A percentile compares a stretch with the other conserved stretches of the same genome.
Evolutionary conservation across 2,113 vertebrate species (phyloP).

Genomic region (Pycnonotus jocosus): DNA sequence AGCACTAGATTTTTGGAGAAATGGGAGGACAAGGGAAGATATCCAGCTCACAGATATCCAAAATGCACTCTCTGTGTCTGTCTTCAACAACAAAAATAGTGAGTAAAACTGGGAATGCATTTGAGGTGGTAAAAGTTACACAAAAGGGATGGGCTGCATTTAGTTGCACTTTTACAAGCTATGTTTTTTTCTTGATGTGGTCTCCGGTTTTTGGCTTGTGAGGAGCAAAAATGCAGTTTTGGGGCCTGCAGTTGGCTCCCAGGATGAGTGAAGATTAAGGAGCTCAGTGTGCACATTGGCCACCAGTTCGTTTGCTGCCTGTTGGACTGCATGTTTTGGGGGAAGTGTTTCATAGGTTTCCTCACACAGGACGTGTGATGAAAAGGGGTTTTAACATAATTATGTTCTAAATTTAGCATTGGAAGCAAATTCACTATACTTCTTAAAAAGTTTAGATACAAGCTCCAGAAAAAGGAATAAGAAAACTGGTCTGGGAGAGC

Average conservation of each 20-base stretch:
- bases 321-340: neutral
- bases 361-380: neutral
- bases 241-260: neutral
- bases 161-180: neutral
- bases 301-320: neutral
- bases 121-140: neutral
- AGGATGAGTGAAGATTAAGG: neutral
- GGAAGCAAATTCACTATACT: neutral
- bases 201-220: neutral
- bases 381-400: neutral
- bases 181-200: neutral
- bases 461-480: neutral
- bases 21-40: constrained; percentile 79
- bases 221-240: neutral
- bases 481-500: neutral
- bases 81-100: constrained; percentile 94
- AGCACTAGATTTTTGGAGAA: constrained; percentile 86
- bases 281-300: neutral
- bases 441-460: neutral
- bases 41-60: constrained; percentile 85
- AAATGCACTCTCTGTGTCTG: constrained; percentile 71
- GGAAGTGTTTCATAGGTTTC: neutral
- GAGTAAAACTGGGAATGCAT: constrained; percentile 43
- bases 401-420: neutral
- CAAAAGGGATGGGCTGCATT: neutral